phyloP scores from a whole-genome alignment of 2,797 vertebrate genomes.

The Cetoscarus ocellatus region DNA sequence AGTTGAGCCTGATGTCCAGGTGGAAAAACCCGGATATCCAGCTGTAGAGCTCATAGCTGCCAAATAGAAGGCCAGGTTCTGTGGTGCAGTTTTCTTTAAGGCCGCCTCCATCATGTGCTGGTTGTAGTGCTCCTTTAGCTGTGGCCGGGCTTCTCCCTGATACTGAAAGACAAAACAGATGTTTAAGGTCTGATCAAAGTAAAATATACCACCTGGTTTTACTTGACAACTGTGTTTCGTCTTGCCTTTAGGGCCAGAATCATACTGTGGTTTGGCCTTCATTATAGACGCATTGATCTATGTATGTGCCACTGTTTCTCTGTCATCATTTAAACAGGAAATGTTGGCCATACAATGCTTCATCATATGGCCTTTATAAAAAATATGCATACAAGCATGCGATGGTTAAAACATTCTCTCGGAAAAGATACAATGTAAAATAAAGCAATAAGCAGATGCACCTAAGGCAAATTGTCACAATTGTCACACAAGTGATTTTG shows the following conservation, averaged over 20 bases:
- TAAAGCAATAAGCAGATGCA: too few relatives aligned
- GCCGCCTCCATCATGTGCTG: slow-evolving; percentile 66
- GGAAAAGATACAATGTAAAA: too few relatives aligned
- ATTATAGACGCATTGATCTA: slow-evolving; percentile 61
- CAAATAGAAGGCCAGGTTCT: slow-evolving; percentile 73
- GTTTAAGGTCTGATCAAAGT: too few relatives aligned
- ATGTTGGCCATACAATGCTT: slow-evolving; percentile 44
- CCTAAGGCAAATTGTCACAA: not conserved
- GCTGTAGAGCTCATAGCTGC: slow-evolving; percentile 44
- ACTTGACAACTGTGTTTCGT: slow-evolving; percentile 51
- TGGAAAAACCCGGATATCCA: slow-evolving; percentile 53
- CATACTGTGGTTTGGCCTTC: slow-evolving; percentile 65
- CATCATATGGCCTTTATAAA: not conserved
- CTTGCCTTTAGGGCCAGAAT: slow-evolving; percentile 76
- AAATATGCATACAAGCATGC: too few relatives aligned
- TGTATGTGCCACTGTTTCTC: slow-evolving; percentile 52
- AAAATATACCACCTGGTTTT: fast-evolving
- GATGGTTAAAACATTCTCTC: too few relatives aligned
- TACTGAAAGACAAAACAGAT: slow-evolving; percentile 57
- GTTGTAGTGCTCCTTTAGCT: slow-evolving; percentile 70
- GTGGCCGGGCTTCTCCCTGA: slow-evolving; percentile 55
- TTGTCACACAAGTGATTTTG: not conserved
- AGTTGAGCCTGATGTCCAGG: slow-evolving; percentile 46
- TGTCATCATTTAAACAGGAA: slow-evolving; percentile 53
- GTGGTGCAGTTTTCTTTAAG: slow-evolving; percentile 61